phyloP scores from a whole-genome alignment of 1,140 invertebrate genomes.

The Diorhabda elongata region DNA sequence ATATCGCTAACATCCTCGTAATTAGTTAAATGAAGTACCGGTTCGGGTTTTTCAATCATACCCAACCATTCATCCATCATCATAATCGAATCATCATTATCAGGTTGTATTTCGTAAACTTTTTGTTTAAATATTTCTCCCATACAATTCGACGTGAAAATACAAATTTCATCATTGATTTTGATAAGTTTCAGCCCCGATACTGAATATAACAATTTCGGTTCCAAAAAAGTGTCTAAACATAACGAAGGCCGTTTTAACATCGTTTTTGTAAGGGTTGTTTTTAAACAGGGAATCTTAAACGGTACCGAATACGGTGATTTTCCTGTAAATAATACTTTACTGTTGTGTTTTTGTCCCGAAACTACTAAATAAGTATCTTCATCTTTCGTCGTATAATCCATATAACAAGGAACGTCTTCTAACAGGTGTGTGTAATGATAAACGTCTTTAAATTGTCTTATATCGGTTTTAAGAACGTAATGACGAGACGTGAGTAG shows the following conservation, averaged over 20 bases:
- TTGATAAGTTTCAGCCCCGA: conserved; percentile 13
- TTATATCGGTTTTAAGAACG: conserved; percentile 9
- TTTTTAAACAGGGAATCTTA: conserved; percentile 9
- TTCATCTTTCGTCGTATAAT: neutral
- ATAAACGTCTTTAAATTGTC: conserved; percentile 5
- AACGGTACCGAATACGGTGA: conserved; percentile 9
- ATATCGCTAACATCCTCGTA: conserved; percentile 4
- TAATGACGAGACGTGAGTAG: conserved; percentile 12
- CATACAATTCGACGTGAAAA: conserved; percentile 10
- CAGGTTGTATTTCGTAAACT: conserved; percentile 8
- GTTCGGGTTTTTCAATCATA: neutral
- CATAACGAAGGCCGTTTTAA: conserved; percentile 2
- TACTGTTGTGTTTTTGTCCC: conserved; percentile 4
- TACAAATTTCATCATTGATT: conserved; percentile 3
- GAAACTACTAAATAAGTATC: conserved; percentile 13
- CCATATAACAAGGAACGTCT: conserved; percentile 14
- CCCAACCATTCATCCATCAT: conserved; percentile 6
- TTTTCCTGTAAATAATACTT: conserved; percentile 12
- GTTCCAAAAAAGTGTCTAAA: conserved; percentile 1
- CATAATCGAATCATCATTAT: neutral
- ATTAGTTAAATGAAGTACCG: neutral
- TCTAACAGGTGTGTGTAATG: conserved; percentile 8
- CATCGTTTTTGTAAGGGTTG: neutral
- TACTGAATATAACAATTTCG: conserved; percentile 9
- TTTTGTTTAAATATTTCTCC: conserved; percentile 20